Percentiles rank a stretch among this genome's conserved stretches.
phyloP scores from a whole-genome alignment of 2,797 vertebrate species.

The Chelon labrosus region DNA sequence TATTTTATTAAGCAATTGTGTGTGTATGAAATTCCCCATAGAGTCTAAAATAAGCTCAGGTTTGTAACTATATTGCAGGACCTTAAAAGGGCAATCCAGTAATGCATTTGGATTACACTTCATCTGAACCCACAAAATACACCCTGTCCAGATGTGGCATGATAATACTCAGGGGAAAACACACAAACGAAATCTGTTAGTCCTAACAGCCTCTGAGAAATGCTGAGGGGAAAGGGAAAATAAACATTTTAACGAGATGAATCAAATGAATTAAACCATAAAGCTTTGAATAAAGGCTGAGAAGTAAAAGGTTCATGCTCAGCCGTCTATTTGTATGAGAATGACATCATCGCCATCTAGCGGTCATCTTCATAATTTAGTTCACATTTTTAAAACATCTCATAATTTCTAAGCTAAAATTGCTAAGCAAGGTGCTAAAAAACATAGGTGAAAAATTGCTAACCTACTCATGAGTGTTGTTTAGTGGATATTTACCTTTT shows the following conservation, averaged over 20 bases:
- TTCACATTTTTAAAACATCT: background rate
- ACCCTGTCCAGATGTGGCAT: conserved; percentile 41
- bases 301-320: background rate
- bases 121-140: conserved; percentile 31
- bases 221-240: background rate
- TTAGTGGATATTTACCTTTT: conserved; percentile 67
- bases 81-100: background rate
- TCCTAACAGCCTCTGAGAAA: conserved; percentile 5
- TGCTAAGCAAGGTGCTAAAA: background rate
- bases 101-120: conserved; percentile 12
- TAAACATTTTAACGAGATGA: background rate
- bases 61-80: background rate
- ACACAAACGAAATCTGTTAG: background rate
- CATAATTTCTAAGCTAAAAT: background rate
- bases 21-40: background rate
- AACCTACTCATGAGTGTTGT: background rate
- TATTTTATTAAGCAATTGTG: no score
- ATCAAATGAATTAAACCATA: background rate
- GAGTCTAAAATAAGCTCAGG: background rate
- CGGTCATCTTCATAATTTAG: conserved; percentile 13
- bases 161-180: conserved; percentile 28
- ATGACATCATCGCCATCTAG: conserved; percentile 71
- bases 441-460: background rate
- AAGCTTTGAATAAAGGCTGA: background rate
- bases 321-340: background rate